A percentile compares a stretch with the other conserved stretches of the same genome.
Conservation (phyloP, 2,888 invertebrate species). For the Drosophila borborema region DNA sequence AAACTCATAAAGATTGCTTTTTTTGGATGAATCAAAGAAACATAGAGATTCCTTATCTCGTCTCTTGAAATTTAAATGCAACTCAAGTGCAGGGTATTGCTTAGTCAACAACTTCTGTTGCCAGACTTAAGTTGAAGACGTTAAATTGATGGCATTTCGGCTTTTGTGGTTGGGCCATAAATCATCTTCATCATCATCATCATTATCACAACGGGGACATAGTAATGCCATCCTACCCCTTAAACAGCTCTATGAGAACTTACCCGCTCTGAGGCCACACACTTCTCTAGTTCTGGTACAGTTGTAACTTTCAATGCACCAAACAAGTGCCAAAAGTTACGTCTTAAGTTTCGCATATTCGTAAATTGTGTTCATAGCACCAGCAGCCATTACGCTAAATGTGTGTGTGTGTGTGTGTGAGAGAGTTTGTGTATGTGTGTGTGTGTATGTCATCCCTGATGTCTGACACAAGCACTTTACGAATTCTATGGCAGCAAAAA, state of each 20-base stretch:
- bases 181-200: slow-evolving; percentile 55
- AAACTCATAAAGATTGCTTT: background rate
- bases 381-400: slow-evolving; percentile 3
- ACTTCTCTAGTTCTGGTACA: background rate
- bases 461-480: slow-evolving; percentile 42
- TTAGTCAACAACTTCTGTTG: background rate
- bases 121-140: slow-evolving; percentile 15
- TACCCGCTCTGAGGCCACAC: background rate
- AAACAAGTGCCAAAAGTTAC: slow-evolving; percentile 68
- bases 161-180: slow-evolving; percentile 40
- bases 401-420: background rate
- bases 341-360: slow-evolving; percentile 38
- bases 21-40: no score
- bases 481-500: slow-evolving; percentile 30
- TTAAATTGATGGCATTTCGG: slow-evolving; percentile 47
- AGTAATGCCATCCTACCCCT: slow-evolving; percentile 17
- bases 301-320: slow-evolving; percentile 67
- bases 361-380: slow-evolving; percentile 27
- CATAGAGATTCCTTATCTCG: no score
- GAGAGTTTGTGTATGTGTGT: background rate
- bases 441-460: slow-evolving; percentile 6
- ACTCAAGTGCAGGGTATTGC: background rate
- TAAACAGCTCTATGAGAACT: background rate
- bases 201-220: slow-evolving; percentile 27
- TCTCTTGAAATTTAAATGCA: no score